phyloP scores from a whole-genome alignment of 2,888 invertebrate species.

The Petrolisthes manimaculis region DNA sequence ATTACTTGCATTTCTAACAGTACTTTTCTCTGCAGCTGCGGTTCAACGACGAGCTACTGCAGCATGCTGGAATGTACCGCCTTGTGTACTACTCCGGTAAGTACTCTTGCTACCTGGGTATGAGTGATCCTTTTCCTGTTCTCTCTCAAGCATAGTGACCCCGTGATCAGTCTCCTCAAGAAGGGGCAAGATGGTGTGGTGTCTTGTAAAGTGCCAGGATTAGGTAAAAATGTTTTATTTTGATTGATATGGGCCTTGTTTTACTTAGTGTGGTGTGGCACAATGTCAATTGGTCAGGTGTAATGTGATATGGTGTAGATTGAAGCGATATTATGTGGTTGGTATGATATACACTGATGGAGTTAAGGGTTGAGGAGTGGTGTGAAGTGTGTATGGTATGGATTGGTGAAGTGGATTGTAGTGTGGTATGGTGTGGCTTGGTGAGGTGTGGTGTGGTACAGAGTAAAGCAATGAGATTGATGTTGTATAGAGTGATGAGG shows the following conservation, averaged over 20 bases:
- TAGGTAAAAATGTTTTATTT: neutral
- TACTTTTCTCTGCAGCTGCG: constrained; percentile 40
- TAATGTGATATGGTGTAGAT: no score
- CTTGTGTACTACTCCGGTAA: constrained; percentile 61
- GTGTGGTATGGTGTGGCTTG: no score
- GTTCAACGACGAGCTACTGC: constrained; percentile 63
- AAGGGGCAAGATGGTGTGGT: neutral
- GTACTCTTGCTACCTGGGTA: constrained; percentile 61
- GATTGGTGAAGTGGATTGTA: no score
- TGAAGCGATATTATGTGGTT: no score
- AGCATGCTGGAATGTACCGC: constrained; percentile 61
- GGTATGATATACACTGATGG: no score
- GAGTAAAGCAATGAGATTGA: no score
- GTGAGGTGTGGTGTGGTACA: no score
- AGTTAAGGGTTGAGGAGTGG: no score
- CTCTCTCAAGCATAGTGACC: constrained; percentile 24
- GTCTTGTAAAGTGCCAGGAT: neutral
- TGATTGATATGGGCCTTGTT: neutral
- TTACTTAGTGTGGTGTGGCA: neutral
- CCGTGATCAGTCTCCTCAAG: constrained; percentile 1
- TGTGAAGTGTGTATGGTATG: no score
- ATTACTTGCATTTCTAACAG: neutral
- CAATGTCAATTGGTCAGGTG: neutral
- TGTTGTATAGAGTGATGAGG: no score
- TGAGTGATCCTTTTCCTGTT: constrained; percentile 64